Conservation (phyloP, 2,888 invertebrate genomes). For the Drosophila eohydei region DNA sequence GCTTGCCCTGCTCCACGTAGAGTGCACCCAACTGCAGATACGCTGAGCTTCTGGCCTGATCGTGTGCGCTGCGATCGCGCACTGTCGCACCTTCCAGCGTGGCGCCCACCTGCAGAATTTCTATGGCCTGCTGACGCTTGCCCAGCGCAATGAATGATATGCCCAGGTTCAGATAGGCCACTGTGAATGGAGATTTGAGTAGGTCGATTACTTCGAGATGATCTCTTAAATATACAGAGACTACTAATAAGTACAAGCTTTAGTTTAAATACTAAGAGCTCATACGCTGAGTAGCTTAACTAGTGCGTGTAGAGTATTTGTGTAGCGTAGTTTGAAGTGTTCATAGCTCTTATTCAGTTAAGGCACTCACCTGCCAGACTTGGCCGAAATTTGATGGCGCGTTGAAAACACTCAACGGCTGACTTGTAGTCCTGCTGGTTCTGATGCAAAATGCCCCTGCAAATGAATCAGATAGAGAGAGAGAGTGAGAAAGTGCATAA, state of each 20-base stretch:
- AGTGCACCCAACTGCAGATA: slow-evolving; percentile 94
- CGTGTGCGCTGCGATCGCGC: slow-evolving; percentile 94
- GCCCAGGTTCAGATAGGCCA: slow-evolving; percentile 96
- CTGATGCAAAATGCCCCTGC: slow-evolving; percentile 96
- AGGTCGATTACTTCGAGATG: too few species aligned
- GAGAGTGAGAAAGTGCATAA: slow-evolving; percentile 81
- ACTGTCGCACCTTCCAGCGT: slow-evolving; percentile 92
- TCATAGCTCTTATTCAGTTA: slow-evolving; percentile 32
- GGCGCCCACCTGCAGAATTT: slow-evolving; percentile 92
- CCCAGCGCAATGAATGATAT: slow-evolving; percentile 93
- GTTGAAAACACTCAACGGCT: slow-evolving; percentile 95
- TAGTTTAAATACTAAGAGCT: not conserved
- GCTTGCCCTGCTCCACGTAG: slow-evolving; percentile 92
- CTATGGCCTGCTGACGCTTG: slow-evolving; percentile 93
- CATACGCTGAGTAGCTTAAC: too few species aligned
- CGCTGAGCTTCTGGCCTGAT: slow-evolving; percentile 94
- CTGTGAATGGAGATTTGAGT: slow-evolving; percentile 81
- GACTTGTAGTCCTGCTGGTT: slow-evolving; percentile 94
- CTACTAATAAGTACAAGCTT: not conserved
- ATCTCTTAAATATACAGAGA: too few species aligned
- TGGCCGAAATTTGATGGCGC: slow-evolving; percentile 96
- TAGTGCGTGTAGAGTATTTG: not conserved
- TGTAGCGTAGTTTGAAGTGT: not conserved
- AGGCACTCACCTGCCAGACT: slow-evolving; percentile 86
- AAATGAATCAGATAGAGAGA: slow-evolving; percentile 87